A percentile compares a stretch with the other conserved stretches of the same genome.
These are phyloP conservation scores for Festucalex cinctus DNA, from an alignment of 2,113 vertebrate species.

Conservation along the genomic window DNA sequence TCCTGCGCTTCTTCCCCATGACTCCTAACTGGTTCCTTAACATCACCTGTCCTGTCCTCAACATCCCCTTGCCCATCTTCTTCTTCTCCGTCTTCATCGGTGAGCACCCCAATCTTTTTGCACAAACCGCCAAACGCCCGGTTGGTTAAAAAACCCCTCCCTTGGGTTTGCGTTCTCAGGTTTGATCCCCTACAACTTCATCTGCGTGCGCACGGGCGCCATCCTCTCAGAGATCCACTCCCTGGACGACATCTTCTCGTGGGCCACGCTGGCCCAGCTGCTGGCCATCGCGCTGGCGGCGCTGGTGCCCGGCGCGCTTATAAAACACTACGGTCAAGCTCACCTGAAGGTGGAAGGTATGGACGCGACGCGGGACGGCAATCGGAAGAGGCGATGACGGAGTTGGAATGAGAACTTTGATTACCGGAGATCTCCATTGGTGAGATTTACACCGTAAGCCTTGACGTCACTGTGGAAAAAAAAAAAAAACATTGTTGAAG, in stretches of 20 bases:
- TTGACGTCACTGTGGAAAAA: background rate
- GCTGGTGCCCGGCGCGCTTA: slow-evolving; percentile 85
- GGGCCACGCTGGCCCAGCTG: slow-evolving; percentile 84
- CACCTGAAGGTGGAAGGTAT: slow-evolving; percentile 74
- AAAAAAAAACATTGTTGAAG: too few species aligned
- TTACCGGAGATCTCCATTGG: background rate
- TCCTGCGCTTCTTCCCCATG: slow-evolving; percentile 96
- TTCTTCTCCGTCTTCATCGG: slow-evolving; percentile 93
- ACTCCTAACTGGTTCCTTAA: slow-evolving; percentile 99
- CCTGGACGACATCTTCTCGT: slow-evolving; percentile 92
- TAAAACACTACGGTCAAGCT: slow-evolving; percentile 78
- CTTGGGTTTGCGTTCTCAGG: slow-evolving; percentile 64
- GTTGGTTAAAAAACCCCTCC: background rate
- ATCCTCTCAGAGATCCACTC: slow-evolving; percentile 89
- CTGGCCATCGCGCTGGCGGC: slow-evolving; percentile 85
- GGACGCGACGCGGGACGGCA: slow-evolving; percentile 53
- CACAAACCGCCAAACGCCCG: background rate
- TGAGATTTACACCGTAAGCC: background rate
- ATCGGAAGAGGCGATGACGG: slow-evolving; percentile 67
- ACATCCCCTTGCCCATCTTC: slow-evolving; percentile 88
- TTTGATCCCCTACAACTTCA: slow-evolving; percentile 95
- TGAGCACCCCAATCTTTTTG: slow-evolving; percentile 67
- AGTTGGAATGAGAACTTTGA: slow-evolving; percentile 1
- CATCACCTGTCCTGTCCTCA: slow-evolving; percentile 90
- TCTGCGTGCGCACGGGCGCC: slow-evolving; percentile 92